phyloP scores from a whole-genome alignment of 2,113 vertebrate genomes.

The Psettodes erumei region DNA sequence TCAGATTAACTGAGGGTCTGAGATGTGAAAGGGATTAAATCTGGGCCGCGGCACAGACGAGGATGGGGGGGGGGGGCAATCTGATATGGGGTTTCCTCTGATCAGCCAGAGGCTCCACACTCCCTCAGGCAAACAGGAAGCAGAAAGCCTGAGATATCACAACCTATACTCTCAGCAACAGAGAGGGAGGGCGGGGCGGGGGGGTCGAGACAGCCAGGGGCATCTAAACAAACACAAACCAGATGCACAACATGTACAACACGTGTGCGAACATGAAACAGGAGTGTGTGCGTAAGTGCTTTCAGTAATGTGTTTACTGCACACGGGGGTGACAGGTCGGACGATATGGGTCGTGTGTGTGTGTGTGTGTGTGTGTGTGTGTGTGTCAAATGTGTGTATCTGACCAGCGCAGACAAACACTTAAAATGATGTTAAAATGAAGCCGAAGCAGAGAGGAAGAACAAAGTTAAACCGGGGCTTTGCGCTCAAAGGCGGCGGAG shows the following conservation, averaged over 20 bases:
- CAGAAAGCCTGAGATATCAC: conserved; percentile 46
- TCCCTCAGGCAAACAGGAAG: conserved; percentile 72
- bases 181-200: neutral
- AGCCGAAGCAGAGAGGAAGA: neutral
- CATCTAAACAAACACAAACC: conserved; percentile 78
- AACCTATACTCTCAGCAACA: conserved; percentile 15
- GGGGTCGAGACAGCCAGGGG: conserved; percentile 52
- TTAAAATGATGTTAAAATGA: neutral
- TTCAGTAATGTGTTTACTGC: conserved; percentile 52
- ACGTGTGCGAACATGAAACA: conserved; percentile 66
- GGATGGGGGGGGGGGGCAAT: conserved; percentile 48
- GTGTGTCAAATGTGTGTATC: neutral
- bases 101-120: conserved; percentile 79
- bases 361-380: neutral
- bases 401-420: neutral
- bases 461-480: neutral
- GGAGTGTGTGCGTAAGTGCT: conserved; percentile 60
- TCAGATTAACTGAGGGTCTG: conserved; percentile 38
- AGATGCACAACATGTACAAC: conserved; percentile 70
- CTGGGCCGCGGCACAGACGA: conserved; percentile 20
- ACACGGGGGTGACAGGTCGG: conserved; percentile 38
- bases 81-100: conserved; percentile 72
- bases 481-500: neutral
- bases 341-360: conserved; percentile 26
- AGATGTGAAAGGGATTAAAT: conserved; percentile 57